phyloP scores from a whole-genome alignment of 2,113 vertebrate species.

The Nycticorax nycticorax region DNA sequence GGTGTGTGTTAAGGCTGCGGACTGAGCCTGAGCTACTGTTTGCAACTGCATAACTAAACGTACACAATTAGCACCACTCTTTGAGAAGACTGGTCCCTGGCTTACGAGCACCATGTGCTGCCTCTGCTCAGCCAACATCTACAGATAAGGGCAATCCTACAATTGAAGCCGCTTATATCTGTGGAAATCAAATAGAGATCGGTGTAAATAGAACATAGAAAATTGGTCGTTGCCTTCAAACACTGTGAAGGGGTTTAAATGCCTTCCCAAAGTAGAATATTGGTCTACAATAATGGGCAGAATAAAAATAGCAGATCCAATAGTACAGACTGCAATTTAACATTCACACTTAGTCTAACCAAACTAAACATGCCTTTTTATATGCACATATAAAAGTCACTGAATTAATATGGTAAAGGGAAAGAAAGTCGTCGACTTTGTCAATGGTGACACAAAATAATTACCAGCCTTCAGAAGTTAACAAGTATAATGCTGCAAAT shows the following conservation, averaged over 20 bases:
- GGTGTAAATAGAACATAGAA: fast-evolving
- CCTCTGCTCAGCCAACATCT: not conserved
- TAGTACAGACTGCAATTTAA: not conserved
- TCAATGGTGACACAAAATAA: not conserved
- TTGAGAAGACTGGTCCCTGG: not conserved
- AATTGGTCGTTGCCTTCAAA: not conserved
- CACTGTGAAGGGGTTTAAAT: not conserved
- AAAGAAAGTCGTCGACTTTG: not conserved
- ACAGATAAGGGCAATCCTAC: not conserved
- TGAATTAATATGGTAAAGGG: not conserved
- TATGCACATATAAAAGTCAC: not conserved
- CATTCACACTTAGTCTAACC: not conserved
- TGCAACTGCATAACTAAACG: not conserved
- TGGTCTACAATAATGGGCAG: not conserved
- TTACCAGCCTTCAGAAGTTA: not conserved
- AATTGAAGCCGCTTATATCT: not conserved
- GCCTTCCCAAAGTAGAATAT: not conserved
- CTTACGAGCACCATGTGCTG: fast-evolving
- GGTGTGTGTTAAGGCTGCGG: not conserved
- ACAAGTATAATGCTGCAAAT: not conserved
- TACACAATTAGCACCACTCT: not conserved
- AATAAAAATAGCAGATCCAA: not conserved
- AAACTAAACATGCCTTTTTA: not conserved
- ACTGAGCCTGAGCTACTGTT: not conserved
- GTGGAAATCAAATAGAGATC: not conserved